These are phyloP conservation scores for Harpegnathos saltator DNA, from an alignment of 1,140 invertebrate genomes.

Conservation along the genomic window DNA sequence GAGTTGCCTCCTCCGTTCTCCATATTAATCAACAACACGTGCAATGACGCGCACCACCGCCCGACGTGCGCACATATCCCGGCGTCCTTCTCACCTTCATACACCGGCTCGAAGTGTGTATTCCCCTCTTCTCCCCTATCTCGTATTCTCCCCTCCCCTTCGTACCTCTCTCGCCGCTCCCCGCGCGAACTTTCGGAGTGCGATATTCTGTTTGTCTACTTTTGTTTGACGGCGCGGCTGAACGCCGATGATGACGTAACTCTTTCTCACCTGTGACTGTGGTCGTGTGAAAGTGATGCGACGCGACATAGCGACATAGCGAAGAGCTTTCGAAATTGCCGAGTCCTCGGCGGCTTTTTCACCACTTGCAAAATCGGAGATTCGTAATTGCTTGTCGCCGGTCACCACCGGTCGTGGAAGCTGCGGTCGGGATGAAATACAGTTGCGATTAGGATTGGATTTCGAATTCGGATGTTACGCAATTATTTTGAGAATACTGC, in stretches of 20 bases:
- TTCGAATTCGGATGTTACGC: background rate
- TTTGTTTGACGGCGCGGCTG: background rate
- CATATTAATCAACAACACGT: conserved; percentile 59
- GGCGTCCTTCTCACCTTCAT: background rate
- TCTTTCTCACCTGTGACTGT: background rate
- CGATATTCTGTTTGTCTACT: background rate
- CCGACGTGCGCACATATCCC: background rate
- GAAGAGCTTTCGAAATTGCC: background rate
- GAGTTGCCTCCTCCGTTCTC: conserved; percentile 18
- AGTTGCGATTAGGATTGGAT: background rate
- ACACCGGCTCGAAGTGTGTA: background rate
- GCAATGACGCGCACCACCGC: conserved; percentile 2
- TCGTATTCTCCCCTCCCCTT: no score
- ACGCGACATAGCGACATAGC: background rate
- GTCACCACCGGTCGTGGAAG: background rate
- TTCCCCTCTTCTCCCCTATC: no score
- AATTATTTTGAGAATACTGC: background rate
- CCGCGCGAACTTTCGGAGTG: background rate
- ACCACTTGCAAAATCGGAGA: background rate
- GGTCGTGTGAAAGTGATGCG: no score
- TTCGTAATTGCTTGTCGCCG: background rate
- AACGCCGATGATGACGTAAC: background rate
- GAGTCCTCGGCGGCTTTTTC: no score
- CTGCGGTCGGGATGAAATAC: background rate
- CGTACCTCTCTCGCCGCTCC: no score